Evolutionary conservation across 2,888 invertebrate species (phyloP).

Genomic region (Drosophila formosana): DNA sequence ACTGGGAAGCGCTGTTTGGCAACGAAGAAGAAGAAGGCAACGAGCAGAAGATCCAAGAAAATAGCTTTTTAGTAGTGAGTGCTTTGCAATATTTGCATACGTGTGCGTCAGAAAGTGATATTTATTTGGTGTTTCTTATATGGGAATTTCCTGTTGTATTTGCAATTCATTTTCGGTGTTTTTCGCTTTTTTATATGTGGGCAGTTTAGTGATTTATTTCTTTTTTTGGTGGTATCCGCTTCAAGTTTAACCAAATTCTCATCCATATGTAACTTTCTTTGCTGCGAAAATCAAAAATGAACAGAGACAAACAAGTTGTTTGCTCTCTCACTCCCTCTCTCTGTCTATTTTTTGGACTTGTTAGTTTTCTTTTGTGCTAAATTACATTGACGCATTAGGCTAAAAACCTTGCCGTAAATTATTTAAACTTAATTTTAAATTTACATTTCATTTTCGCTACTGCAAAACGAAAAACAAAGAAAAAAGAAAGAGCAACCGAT

Average conservation of each 20-base stretch:
- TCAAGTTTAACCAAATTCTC: conserved; percentile 19
- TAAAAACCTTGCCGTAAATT: no score
- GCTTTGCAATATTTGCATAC: conserved; percentile 64
- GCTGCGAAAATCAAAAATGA: background rate
- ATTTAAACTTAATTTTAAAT: no score
- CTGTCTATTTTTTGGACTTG: background rate
- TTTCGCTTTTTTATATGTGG: conserved; percentile 17
- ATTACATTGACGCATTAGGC: background rate
- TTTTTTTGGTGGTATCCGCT: conserved; percentile 3
- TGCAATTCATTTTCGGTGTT: conserved; percentile 28
- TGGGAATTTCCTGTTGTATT: conserved; percentile 44
- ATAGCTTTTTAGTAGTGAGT: conserved; percentile 54
- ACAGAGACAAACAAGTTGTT: conserved; percentile 18
- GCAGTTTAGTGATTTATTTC: conserved; percentile 19
- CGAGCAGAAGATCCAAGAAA: conserved; percentile 27
- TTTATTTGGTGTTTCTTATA: conserved; percentile 20
- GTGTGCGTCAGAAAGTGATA: conserved; percentile 65
- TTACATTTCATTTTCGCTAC: no score
- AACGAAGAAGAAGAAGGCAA: conserved; percentile 23
- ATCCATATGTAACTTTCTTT: conserved; percentile 33
- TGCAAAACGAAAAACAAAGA: no score
- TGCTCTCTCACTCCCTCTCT: conserved; percentile 1
- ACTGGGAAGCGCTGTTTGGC: conserved; percentile 32
- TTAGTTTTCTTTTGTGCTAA: conserved; percentile 8
- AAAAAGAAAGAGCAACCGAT: no score